Conservation (phyloP, 2,797 vertebrate species). For the Hydrolagus colliei region DNA sequence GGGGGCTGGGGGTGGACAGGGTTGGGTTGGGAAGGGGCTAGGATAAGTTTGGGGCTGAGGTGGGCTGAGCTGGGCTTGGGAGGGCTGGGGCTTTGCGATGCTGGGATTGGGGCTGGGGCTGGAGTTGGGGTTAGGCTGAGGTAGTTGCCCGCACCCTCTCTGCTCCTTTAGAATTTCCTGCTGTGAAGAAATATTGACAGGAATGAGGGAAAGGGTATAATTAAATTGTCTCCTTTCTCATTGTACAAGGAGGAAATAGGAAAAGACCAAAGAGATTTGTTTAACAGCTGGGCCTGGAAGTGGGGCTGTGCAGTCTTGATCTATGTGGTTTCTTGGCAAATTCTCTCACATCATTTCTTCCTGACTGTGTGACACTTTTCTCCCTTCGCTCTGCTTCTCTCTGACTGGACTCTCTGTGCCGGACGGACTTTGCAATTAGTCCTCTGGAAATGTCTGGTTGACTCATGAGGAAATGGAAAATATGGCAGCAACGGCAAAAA, state of each 20-base stretch:
- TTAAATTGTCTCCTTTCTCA: neutral
- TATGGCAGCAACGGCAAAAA: slow-evolving; percentile 82
- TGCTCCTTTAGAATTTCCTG: neutral
- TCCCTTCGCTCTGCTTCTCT: neutral
- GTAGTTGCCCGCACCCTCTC: neutral
- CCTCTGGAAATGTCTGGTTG: slow-evolving; percentile 96
- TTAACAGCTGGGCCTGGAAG: neutral
- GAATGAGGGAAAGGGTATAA: too few relatives aligned
- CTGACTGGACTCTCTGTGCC: slow-evolving; percentile 30
- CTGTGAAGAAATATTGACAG: neutral
- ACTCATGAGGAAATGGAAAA: slow-evolving; percentile 98
- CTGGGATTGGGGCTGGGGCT: too few relatives aligned
- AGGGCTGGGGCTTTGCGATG: too few relatives aligned
- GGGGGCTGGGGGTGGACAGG: too few relatives aligned
- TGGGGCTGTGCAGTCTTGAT: neutral
- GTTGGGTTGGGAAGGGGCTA: too few relatives aligned
- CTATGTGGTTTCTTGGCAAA: neutral
- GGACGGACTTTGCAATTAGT: slow-evolving; percentile 58
- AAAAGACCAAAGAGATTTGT: neutral
- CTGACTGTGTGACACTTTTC: neutral
- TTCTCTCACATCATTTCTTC: neutral
- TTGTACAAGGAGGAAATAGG: neutral
- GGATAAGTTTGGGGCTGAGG: too few relatives aligned
- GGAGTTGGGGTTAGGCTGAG: too few relatives aligned
- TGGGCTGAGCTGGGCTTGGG: too few relatives aligned